Conservation (phyloP, 2,113 vertebrate species). For the Vimba vimba region DNA sequence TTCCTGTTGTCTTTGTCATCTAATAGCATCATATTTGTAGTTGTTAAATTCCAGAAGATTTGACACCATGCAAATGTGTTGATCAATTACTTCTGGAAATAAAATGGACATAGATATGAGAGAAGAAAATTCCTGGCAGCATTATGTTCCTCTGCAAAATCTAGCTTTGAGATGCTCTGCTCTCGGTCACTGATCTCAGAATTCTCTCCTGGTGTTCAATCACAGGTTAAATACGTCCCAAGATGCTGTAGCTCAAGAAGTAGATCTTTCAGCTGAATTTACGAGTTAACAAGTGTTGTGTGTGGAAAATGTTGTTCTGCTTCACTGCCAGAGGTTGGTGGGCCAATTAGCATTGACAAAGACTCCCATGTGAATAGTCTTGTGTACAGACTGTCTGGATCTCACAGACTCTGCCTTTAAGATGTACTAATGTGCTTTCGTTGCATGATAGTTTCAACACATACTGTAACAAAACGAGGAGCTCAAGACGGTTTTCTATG, state of each 20-base stretch:
- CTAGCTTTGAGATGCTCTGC: conserved; percentile 12
- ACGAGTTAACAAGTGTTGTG: conserved; percentile 63
- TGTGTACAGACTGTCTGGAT: conserved; percentile 60
- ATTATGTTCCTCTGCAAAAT: conserved; percentile 13
- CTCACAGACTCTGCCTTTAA: conserved; percentile 40
- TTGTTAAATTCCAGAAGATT: not conserved
- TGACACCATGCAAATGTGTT: not conserved
- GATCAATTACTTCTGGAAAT: not conserved
- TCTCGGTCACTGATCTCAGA: conserved; percentile 46
- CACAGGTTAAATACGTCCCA: conserved; percentile 60
- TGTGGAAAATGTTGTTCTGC: conserved; percentile 67
- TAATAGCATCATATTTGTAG: not conserved
- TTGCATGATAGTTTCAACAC: conserved; percentile 58
- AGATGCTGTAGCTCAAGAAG: conserved; percentile 33
- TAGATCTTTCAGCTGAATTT: conserved; percentile 51
- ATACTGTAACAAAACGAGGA: conserved; percentile 30
- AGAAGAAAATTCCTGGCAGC: not conserved
- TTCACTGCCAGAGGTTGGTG: conserved; percentile 62
- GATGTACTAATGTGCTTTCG: conserved; percentile 43
- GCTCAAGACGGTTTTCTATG: not conserved
- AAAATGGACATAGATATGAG: not conserved
- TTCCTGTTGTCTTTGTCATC: not conserved
- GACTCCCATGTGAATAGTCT: conserved; percentile 65
- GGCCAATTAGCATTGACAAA: conserved; percentile 77
- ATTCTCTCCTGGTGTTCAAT: conserved; percentile 50